phyloP scores from a whole-genome alignment of 2,888 invertebrate species.

The Anarsia innoxiella region DNA sequence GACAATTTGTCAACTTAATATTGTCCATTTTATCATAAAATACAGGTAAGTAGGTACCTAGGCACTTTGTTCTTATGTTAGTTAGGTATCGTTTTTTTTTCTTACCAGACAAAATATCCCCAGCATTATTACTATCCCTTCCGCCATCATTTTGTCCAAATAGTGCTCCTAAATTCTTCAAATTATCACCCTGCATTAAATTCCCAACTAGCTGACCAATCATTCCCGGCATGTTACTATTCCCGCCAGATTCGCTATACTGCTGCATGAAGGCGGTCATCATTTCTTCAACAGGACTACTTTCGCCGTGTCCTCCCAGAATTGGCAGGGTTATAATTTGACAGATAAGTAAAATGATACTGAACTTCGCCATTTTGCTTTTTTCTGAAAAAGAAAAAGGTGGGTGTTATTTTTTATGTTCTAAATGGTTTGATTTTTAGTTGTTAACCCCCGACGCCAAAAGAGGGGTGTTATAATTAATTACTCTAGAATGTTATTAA shows the following conservation, averaged over 20 bases:
- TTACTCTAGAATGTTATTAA: too few species aligned
- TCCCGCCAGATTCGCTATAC: constrained; percentile 44
- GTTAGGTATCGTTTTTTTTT: too few species aligned
- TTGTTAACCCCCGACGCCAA: too few species aligned
- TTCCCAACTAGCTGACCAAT: constrained; percentile 71
- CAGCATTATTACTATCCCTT: constrained; percentile 38
- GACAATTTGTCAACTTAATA: too few species aligned
- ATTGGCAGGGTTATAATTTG: constrained; percentile 40
- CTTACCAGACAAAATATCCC: constrained; percentile 67
- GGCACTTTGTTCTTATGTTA: too few species aligned
- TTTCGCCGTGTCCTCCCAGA: constrained; percentile 42
- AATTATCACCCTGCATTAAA: constrained; percentile 80
- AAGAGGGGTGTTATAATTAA: too few species aligned
- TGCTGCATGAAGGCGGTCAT: constrained; percentile 80
- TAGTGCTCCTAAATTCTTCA: constrained; percentile 68
- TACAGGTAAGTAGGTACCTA: too few species aligned
- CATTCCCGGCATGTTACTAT: constrained; percentile 33
- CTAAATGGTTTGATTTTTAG: too few species aligned
- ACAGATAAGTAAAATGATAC: constrained; percentile 33
- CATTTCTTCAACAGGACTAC: constrained; percentile 80
- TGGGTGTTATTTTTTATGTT: too few species aligned
- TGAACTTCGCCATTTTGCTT: constrained; percentile 37
- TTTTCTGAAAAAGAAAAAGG: constrained; percentile 24
- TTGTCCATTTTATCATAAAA: too few species aligned
- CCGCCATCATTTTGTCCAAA: constrained; percentile 47